Percentiles rank a stretch among this genome's conserved stretches.
Evolutionary conservation across 2,797 vertebrate genomes (phyloP).

Genomic region (Rhinoraja longicauda): DNA sequence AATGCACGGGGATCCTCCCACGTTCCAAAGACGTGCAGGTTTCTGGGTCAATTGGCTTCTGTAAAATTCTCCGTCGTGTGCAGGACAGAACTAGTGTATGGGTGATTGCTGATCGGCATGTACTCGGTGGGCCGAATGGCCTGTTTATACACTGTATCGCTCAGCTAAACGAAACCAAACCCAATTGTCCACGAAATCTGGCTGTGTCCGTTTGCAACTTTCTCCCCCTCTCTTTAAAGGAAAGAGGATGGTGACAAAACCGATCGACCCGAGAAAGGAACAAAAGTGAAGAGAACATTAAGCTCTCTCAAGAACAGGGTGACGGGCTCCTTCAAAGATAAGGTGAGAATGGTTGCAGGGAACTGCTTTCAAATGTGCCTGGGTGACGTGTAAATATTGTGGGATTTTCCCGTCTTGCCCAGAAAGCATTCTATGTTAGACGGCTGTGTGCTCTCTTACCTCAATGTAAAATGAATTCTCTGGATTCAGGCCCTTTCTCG

Average conservation of each 20-base stretch:
- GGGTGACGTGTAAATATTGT: not conserved
- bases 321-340: constrained; percentile 89
- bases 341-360: constrained; percentile 60
- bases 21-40: too few species aligned
- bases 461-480: not conserved
- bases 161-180: too few species aligned
- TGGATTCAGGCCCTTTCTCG: not conserved
- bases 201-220: not conserved
- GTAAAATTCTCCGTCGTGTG: too few species aligned
- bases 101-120: too few species aligned
- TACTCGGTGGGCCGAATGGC: too few species aligned
- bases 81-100: too few species aligned
- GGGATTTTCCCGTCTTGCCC: not conserved
- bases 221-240: constrained; percentile 47
- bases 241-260: constrained; percentile 65
- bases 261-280: constrained; percentile 72
- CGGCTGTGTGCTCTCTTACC: not conserved
- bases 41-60: too few species aligned
- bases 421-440: not conserved
- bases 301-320: constrained; percentile 82
- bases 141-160: too few species aligned
- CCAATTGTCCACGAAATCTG: not conserved
- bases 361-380: not conserved
- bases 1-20: too few species aligned
- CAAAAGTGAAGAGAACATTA: constrained; percentile 80